Base-by-base conservation (phyloP, 1,140 invertebrate species). In the Archegozetes longisetosus region DNA sequence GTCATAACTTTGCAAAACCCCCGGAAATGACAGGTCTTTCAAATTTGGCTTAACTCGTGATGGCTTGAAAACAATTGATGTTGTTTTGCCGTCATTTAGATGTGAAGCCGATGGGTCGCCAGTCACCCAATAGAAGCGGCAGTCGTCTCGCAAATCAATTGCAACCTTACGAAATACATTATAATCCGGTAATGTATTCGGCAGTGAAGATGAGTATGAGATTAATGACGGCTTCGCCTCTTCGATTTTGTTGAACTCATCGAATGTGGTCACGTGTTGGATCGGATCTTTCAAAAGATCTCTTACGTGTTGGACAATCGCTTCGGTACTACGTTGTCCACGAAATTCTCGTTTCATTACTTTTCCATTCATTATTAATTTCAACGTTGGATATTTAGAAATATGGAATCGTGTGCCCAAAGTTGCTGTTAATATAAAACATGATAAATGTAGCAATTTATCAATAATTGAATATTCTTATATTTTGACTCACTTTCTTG, bases 321-420 rank as follows among this genome's bases (percentile, higher is more conserved):
- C 91, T 58, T 98, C 84, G 0, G 76, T 77, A 6, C 85, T 86
- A 58, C 85, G 73, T 64, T 84, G 82, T 49, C 80, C 92, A 68
- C 95, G 79, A 68, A 97, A 99, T 74, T 99, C 96, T 67, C 85
- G 82, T 73, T 98, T 99, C 1, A 84, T 80, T 9, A 88, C 79
- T 67, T 92, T 81, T 1, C 95, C 95, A 81, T 94, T 94, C 28
- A 88, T 79, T 68, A 98, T 86, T 22, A 98, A 73, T 76, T 99
- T 99, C 32, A 99, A 73, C 17, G 96, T 98, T 24, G 96, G 96
- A 76, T 98, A 99, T 77, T 99, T 99, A 17, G 82, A 86, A 50
- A 98, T 95, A 67, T 96, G 88, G 74, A 93, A 98, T 65, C 86
- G 80, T 12, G 82, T 81, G 9, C 92, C 87, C 53, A 98, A 77